Evolutionary conservation across 2,888 invertebrate genomes (phyloP).

Genomic region (Agriopis marginaria): DNA sequence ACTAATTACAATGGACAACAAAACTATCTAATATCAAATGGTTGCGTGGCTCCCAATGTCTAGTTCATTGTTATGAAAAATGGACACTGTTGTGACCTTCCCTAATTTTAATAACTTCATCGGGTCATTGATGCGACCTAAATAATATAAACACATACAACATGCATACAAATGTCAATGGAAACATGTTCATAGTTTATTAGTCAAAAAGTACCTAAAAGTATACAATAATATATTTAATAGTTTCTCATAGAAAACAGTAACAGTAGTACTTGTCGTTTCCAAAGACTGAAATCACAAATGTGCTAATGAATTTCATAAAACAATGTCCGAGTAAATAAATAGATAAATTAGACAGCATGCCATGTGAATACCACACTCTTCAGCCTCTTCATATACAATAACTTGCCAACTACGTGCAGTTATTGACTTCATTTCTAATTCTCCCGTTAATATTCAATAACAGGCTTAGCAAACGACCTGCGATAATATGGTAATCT

Average conservation of each 20-base stretch:
- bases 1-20: constrained; percentile 83
- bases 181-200: constrained; percentile 10
- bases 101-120: constrained; percentile 37
- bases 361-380: background rate
- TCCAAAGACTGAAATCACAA: background rate
- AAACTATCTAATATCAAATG: constrained; percentile 80
- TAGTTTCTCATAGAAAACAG: background rate
- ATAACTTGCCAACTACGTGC: background rate
- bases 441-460: no score
- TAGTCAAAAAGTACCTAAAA: background rate
- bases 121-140: constrained; percentile 46
- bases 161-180: constrained; percentile 38
- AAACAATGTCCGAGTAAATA: background rate
- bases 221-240: background rate
- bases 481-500: no score
- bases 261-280: background rate
- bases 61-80: constrained; percentile 40
- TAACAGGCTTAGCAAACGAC: no score
- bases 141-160: constrained; percentile 41
- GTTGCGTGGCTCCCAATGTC: constrained; percentile 63
- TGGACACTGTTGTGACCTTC: constrained; percentile 45
- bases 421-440: constrained; percentile 5
- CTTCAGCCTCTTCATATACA: background rate
- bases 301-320: background rate
- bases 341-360: constrained; percentile 8